These are phyloP conservation scores for Galleria mellonella DNA, from an alignment of 1,140 invertebrate species.

Conservation along the genomic window DNA sequence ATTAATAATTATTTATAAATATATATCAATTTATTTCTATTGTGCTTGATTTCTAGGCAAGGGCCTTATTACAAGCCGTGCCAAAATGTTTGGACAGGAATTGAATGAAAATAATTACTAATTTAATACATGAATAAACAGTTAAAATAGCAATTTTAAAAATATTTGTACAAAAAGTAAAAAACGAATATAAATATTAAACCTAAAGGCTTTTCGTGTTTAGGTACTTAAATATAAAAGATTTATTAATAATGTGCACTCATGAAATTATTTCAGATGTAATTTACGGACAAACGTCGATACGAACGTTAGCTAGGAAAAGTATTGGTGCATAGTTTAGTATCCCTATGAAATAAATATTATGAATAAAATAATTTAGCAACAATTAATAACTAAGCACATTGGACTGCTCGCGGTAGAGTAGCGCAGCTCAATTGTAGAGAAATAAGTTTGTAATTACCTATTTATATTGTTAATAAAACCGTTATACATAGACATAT, in stretches of 20 bases:
- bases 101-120: conserved; percentile 18
- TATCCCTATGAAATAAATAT: conserved; percentile 11
- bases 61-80: conserved; percentile 8
- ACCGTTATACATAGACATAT: conserved; percentile 59
- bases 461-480: conserved; percentile 74
- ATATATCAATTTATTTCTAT: neutral
- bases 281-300: neutral
- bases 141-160: conserved; percentile 20
- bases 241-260: neutral
- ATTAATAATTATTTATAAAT: no score
- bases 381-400: conserved; percentile 27
- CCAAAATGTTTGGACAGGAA: conserved; percentile 29
- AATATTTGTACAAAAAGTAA: conserved; percentile 44
- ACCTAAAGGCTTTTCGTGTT: conserved; percentile 34
- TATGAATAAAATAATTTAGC: conserved; percentile 20
- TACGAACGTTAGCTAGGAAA: conserved; percentile 20
- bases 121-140: conserved; percentile 11
- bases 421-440: conserved; percentile 71
- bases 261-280: no score
- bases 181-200: conserved; percentile 27
- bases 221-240: conserved; percentile 10
- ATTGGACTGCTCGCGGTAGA: conserved; percentile 69
- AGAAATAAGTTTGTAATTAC: conserved; percentile 66
- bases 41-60: neutral
- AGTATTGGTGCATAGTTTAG: conserved; percentile 51